These are phyloP conservation scores for Scrobipalpa costella DNA, from an alignment of 2,888 invertebrate species.

Conservation along the genomic window DNA sequence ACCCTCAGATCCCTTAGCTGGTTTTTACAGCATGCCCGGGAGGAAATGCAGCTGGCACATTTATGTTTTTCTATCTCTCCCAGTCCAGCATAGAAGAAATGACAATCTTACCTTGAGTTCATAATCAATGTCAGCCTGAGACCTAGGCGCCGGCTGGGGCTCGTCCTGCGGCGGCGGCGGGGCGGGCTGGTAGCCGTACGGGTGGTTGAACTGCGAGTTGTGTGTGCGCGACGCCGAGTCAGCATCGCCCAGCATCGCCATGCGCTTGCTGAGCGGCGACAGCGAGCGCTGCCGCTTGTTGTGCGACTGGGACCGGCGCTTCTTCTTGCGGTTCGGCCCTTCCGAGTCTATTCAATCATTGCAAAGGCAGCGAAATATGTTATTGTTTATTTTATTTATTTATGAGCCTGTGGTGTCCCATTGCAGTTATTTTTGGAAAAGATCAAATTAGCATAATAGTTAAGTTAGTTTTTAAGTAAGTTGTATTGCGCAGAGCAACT, in stretches of 20 bases:
- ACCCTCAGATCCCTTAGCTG: too few species aligned
- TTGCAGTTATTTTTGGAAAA: too few species aligned
- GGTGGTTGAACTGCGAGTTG: conserved; percentile 87
- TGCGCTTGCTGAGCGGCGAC: conserved; percentile 91
- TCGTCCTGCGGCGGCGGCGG: conserved; percentile 73
- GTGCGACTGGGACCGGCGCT: conserved; percentile 79
- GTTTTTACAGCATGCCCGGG: too few species aligned
- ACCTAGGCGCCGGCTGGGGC: conserved; percentile 57
- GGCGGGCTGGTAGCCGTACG: conserved; percentile 82
- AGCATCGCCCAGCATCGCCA: conserved; percentile 86
- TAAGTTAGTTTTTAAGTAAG: too few species aligned
- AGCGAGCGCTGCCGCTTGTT: conserved; percentile 86
- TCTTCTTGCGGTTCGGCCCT: conserved; percentile 80
- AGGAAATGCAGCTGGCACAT: too few species aligned
- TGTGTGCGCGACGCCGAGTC: conserved; percentile 70
- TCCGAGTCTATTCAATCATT: conserved; percentile 62
- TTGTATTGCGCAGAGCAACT: too few species aligned
- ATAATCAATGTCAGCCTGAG: conserved; percentile 82
- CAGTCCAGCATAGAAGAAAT: too few species aligned
- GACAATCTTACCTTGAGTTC: conserved; percentile 75
- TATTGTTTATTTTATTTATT: too few species aligned
- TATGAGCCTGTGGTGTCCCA: too few species aligned
- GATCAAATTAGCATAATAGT: too few species aligned
- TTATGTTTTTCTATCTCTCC: too few species aligned
- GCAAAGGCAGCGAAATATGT: not conserved